Percentiles rank a stretch among this genome's conserved stretches.
Conservation (phyloP, 2,113 vertebrate genomes). For the Glaucidium brasilianum region DNA sequence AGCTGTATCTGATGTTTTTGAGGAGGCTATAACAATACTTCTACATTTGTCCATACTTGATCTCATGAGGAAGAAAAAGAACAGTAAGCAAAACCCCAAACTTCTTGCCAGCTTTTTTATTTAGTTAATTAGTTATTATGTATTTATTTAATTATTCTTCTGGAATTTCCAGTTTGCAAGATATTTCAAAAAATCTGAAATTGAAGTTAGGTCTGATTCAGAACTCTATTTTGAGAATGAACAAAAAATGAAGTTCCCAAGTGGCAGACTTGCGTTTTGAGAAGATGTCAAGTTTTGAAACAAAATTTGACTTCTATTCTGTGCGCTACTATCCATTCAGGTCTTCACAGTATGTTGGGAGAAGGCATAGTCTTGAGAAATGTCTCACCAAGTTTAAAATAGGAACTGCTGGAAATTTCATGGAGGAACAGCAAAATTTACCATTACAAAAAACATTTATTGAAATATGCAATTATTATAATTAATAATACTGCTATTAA, state of each 20-base stretch:
- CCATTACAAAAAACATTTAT: not conserved
- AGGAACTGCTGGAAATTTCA: not conserved
- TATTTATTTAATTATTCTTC: not conserved
- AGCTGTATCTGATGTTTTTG: not conserved
- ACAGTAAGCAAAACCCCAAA: not conserved
- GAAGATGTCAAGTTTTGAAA: not conserved
- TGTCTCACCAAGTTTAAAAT: not conserved
- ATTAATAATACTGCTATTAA: slow-evolving; percentile 25
- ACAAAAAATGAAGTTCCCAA: not conserved
- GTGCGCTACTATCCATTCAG: not conserved
- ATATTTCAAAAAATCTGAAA: not conserved
- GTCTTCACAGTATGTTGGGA: not conserved
- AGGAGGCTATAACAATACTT: not conserved
- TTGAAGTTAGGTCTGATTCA: not conserved
- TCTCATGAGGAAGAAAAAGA: not conserved
- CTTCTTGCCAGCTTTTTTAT: not conserved
- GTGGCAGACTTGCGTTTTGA: not conserved
- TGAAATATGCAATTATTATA: slow-evolving; percentile 24
- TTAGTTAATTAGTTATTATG: not conserved
- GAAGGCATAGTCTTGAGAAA: not conserved
- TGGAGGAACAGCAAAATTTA: not conserved
- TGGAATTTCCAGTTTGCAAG: not conserved
- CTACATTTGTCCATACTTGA: not conserved
- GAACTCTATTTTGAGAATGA: not conserved
- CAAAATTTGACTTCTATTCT: not conserved